Conservation (phyloP, 2,888 invertebrate genomes). For the Caenorhabditis panamensis region DNA sequence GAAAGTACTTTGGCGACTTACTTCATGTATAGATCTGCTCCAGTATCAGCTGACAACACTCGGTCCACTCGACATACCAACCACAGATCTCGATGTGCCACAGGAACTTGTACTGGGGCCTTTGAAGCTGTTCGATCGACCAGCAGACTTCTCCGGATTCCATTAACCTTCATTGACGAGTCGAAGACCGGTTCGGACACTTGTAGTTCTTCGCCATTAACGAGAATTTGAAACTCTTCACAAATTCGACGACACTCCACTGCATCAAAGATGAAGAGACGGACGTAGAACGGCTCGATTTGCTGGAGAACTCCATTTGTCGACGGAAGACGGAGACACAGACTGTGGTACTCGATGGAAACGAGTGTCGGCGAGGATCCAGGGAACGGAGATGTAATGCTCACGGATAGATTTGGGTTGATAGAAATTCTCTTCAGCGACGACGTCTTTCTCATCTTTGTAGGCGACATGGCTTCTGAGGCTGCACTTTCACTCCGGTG, state of each 20-base stretch:
- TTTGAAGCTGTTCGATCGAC: constrained; percentile 48
- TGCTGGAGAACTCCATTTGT: constrained; percentile 73
- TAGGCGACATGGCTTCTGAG: constrained; percentile 28
- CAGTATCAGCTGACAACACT: constrained; percentile 71
- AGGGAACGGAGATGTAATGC: too few relatives aligned
- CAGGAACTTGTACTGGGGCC: constrained; percentile 54
- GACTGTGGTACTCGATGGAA: constrained; percentile 58
- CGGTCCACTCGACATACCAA: constrained; percentile 77
- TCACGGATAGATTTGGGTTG: background rate
- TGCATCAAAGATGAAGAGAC: constrained; percentile 92
- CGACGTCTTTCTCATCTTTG: constrained; percentile 48
- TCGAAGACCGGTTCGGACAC: constrained; percentile 62
- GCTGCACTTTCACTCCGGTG: background rate
- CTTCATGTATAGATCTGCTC: constrained; percentile 73
- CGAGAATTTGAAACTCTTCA: constrained; percentile 76
- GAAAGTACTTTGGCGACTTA: too few relatives aligned
- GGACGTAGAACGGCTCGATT: constrained; percentile 95
- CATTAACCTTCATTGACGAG: constrained; percentile 42
- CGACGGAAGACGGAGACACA: constrained; percentile 54
- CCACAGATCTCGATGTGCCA: constrained; percentile 62
- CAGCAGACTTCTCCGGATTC: constrained; percentile 39
- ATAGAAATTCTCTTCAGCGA: constrained; percentile 31
- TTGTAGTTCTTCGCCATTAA: constrained; percentile 67
- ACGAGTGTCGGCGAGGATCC: constrained; percentile 35
- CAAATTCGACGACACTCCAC: constrained; percentile 69